Evolutionary conservation across 1,140 invertebrate species (phyloP), one percentile per base, ranked within the genome.

Genomic region (Drosophila pandora): DNA sequence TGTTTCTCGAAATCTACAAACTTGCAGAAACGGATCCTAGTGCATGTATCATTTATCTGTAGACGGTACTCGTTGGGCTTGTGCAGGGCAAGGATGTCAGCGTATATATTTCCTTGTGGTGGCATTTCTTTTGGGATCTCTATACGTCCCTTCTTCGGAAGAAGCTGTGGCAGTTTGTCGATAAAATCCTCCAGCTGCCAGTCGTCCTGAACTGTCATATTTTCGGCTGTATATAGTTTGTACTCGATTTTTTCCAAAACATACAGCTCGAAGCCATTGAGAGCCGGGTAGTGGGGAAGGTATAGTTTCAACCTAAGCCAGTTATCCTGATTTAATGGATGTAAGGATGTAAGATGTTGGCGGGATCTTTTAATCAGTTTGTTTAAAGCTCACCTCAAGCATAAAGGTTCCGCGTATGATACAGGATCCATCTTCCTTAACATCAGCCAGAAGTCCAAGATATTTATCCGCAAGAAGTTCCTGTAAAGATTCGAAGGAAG

Each of bases 1-100:
- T 91, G 90, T 25, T 76, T 55, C 1, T 79, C 76, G 25, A 53
- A 53, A 9, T 76, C 79, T 1, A 22, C 21, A 65, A 91, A 91
- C 0, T 74, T 50, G 13, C 64, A 63, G 10, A 91, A 90, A 0
- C 74, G 77, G 2, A 91, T 53, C 0, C 65, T 52, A 2, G 73
- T 67, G 37, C 37, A 84, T 3, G 2, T 8, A 0, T 75, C 82
- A 54, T 91, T 58, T 0, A 84, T 17, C 28, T 81, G 65, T 12
- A 90, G 10, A 3, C 59, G 57, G 68, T 90, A 91, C 6, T 73
- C 57, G 2, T 75, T 50, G 4, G 82, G 71, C 5, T 80, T 65
- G 50, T 77, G 47, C 0, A 90, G 48, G 0, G 53, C 68, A n/a
- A 82, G 47, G 28, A 91, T 79, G 23, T 90, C 90, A 0, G 58